Evolutionary conservation across 2,113 vertebrate species (phyloP).

Genomic region (Datnioides undecimradiatus): DNA sequence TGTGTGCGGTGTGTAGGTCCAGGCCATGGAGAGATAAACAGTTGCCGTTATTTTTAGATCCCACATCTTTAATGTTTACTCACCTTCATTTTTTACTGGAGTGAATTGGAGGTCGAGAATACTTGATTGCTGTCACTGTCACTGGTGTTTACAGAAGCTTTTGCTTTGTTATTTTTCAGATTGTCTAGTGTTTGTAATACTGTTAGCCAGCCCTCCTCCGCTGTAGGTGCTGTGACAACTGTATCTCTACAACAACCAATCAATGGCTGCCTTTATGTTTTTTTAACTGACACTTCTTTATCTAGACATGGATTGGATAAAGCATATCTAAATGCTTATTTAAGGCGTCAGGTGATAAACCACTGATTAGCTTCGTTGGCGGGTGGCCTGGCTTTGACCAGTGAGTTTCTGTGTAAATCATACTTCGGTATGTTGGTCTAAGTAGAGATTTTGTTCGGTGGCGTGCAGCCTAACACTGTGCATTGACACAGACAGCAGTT

Average conservation of each 20-base stretch:
- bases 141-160: conserved; percentile 76
- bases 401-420: conserved; percentile 18
- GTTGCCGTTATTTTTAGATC: conserved; percentile 47
- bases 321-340: conserved; percentile 19
- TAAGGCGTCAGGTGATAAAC: conserved; percentile 20
- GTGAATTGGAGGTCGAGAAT: conserved; percentile 54
- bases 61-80: conserved; percentile 59
- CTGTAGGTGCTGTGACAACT: conserved; percentile 55
- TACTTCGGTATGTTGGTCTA: conserved; percentile 10
- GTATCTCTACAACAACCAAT: conserved; percentile 43
- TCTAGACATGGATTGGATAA: background rate
- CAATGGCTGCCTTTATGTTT: conserved; percentile 61
- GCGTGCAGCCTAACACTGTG: conserved; percentile 46
- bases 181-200: conserved; percentile 54
- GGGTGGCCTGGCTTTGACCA: conserved; percentile 17
- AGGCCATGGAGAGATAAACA: conserved; percentile 44
- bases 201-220: conserved; percentile 37
- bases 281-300: conserved; percentile 35
- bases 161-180: conserved; percentile 61
- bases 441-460: conserved; percentile 21
- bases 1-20: conserved; percentile 32
- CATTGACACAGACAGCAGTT: conserved; percentile 29
- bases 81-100: conserved; percentile 45
- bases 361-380: conserved; percentile 39
- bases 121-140: conserved; percentile 71